Evolutionary conservation across 53 echinoderm and acorn worm species (phyloP).

Genomic region (Patiria pectinifera): DNA sequence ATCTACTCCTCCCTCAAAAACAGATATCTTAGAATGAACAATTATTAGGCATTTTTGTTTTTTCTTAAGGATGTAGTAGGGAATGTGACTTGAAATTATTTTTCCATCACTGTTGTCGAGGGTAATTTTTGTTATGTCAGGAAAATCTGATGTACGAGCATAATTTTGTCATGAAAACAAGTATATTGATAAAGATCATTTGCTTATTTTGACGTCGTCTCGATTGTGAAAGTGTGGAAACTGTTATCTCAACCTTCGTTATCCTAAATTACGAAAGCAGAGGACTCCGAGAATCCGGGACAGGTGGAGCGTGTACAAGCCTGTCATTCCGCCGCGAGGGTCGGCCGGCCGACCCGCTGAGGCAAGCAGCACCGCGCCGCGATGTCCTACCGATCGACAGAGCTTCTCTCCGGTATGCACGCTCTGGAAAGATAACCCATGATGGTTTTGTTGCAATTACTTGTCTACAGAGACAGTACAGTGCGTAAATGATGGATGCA

Average conservation of each 20-base stretch:
- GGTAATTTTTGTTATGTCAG: not conserved
- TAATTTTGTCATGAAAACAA: not conserved
- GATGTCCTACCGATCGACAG: not conserved
- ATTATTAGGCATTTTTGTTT: no score
- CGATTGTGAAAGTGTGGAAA: not conserved
- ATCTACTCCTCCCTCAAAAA: no score
- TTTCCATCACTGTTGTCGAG: no score
- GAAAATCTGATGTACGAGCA: not conserved
- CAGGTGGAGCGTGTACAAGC: constrained; percentile 42
- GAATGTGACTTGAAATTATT: no score
- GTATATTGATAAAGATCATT: not conserved
- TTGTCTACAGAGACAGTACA: not conserved
- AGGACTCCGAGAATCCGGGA: not conserved
- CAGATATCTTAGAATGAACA: no score
- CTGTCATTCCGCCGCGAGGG: constrained; percentile 10
- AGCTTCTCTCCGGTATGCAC: not conserved
- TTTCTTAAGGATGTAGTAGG: no score
- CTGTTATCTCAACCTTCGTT: not conserved
- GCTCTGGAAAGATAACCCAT: not conserved
- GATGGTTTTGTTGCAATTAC: not conserved
- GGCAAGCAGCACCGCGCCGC: constrained; percentile 14
- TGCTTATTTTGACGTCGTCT: not conserved
- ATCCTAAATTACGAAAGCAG: not conserved
- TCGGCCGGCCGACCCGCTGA: constrained; percentile 45
- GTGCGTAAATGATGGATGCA: not conserved